Conservation (phyloP, 2,113 vertebrate genomes). For the Mus spicilegus region DNA sequence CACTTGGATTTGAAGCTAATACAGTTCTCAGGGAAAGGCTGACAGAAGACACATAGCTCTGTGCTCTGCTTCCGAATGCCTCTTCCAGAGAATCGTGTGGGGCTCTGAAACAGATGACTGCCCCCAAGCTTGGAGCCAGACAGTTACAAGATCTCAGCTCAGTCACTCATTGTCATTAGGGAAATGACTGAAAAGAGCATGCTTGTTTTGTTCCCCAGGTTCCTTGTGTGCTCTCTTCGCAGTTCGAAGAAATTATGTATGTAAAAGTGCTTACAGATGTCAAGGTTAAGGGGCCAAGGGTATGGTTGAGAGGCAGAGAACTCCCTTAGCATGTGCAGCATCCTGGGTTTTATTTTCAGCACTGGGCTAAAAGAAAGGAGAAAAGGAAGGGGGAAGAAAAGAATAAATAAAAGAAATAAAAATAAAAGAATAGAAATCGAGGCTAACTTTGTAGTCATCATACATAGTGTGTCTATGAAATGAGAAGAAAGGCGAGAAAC, state of each 20-base stretch:
- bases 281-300: not conserved
- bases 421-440: not conserved
- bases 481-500: not conserved
- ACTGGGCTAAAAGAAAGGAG: not conserved
- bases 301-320: not conserved
- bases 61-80: not conserved
- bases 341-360: not conserved
- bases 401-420: not conserved
- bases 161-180: not conserved
- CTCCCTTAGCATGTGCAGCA: not conserved
- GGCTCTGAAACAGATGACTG: not conserved
- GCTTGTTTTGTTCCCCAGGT: not conserved
- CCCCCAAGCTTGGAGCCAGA: not conserved
- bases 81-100: not conserved
- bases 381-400: too few species aligned
- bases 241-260: not conserved
- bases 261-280: constrained; percentile 4
- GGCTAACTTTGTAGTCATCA: not conserved
- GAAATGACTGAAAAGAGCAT: not conserved
- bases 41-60: not conserved
- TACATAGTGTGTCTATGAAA: not conserved
- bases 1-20: not conserved
- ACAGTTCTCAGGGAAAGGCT: not conserved
- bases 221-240: not conserved
- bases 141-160: not conserved